A percentile compares a stretch with the other conserved stretches of the same genome.
Evolutionary conservation across 2,888 invertebrate species (phyloP).

Genomic region (Lasioglossum morio): DNA sequence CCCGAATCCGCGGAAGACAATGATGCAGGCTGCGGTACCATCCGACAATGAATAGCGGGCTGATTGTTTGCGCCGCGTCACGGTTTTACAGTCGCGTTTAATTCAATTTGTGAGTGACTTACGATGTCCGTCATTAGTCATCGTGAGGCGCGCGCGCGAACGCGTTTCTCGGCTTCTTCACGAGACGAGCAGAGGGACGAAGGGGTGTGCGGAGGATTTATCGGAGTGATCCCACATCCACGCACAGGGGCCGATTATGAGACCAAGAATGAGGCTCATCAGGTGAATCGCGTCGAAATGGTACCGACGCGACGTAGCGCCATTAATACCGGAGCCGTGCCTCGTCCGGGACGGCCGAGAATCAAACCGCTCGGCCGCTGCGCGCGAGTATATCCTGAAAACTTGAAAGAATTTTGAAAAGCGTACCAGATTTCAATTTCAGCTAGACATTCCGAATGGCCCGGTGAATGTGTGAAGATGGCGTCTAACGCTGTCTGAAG

Average conservation of each 20-base stretch:
- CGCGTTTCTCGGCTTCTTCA: constrained; percentile 54
- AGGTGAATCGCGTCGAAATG: constrained; percentile 62
- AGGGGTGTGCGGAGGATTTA: constrained; percentile 40
- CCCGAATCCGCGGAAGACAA: constrained; percentile 59
- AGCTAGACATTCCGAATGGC: not conserved
- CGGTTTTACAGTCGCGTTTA: constrained; percentile 76
- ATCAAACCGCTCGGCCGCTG: not conserved
- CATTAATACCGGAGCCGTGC: constrained; percentile 45
- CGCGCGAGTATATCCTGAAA: not conserved
- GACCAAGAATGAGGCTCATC: constrained; percentile 63
- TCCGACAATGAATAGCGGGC: constrained; percentile 72
- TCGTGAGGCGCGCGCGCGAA: constrained; percentile 59
- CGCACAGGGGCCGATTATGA: constrained; percentile 31
- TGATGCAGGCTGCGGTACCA: constrained; percentile 46
- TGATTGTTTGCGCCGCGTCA: constrained; percentile 77
- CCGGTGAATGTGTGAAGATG: not conserved
- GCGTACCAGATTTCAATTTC: constrained; percentile 8
- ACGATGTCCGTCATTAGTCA: constrained; percentile 77
- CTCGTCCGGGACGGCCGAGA: not conserved
- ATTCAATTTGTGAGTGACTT: constrained; percentile 78
- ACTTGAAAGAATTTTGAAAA: not conserved
- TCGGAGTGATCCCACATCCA: constrained; percentile 40
- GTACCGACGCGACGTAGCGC: constrained; percentile 54
- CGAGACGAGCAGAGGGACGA: constrained; percentile 65
- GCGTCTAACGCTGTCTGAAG: not conserved